Evolutionary conservation across 1,140 invertebrate species (phyloP), one percentile per base, ranked within the genome.

Genomic region (Drosophila mayri): DNA sequence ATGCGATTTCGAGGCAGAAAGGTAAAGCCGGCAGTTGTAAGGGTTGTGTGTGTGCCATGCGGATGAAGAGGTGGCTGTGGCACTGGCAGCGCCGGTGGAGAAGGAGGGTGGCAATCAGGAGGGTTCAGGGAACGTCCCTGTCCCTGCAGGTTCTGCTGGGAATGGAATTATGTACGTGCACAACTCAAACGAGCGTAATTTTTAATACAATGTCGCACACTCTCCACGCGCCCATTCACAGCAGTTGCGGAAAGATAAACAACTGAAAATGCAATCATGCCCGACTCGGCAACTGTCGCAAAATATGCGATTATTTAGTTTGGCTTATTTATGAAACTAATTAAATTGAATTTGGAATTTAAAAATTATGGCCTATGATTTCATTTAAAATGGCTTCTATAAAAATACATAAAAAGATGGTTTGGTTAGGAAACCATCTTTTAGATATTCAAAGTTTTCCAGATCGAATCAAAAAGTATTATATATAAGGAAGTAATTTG

Each of bases 1-100:
- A 79, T 66, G 76, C 76, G 76, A 79, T 79, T 79, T 79, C 50
- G 68, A 50, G 55, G 76, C 75, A 55, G 44, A 79, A 73, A 79
- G 76, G 76, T 73, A 79, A 79, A 66, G 75, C 76, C 67, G 76
- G 61, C 71, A 80, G 62, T 76, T 67, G 72, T 70, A 74, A 78
- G 81, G 81, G 81, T 83, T 70, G 76, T 50, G 73, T 50, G 72
- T 28, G 47, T n/a, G 59, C 32, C 11, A n/a, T 62, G 67, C 38
- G 60, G 60, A 35, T 64, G 62, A 62, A 32, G 50, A 54, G 50
- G 32, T 54, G 50, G 50, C 50, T 44, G 43, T 47, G 46, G 46
- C 46, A 47, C 46, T 54, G 32, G 32, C 50, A 54, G 14, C 20
- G 18, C 7, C 32, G 8, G 50, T 35, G 63, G 65, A 7, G 47